Evolutionary conservation across 2,888 invertebrate species (phyloP), one percentile per base, ranked within the genome.

Genomic region (Drosophila phalerata): DNA sequence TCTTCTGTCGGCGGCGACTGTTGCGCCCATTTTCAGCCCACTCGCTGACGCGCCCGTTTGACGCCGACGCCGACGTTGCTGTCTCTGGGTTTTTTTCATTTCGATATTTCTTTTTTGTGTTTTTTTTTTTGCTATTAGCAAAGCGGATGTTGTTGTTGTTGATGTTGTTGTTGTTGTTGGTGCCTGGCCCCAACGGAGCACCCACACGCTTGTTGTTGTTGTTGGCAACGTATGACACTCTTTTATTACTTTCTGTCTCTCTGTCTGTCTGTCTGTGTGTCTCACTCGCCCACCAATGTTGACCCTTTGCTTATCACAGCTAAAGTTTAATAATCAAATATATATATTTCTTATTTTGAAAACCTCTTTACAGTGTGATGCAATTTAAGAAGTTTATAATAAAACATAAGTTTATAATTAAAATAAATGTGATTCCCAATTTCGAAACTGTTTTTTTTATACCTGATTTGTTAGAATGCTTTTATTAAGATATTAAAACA

Each of bases 1-100:
- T 42, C 65, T 71, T 62, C 60, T 70, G 56, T 43, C 65, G 32
- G 28, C 67, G 67, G 57, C 69, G 66, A 64, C 65, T 73, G 73
- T 79, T 85, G 90, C 91, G 91, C 91, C 91, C 91, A 91, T 90
- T 90, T 88, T 81, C 91, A 88, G 83, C 91, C 91, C 91, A 91
- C 91, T 91, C 91, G 74, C 67, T 73, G 71, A 72, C 74, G 75
- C 84, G 69, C 77, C 75, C 70, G 69, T 71, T 72, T 68, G 63
- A 49, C 67, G 70, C 70, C 73, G 63, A 49, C 67, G 70, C 70
- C 73, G 75, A 65, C 67, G 76, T 65, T 72, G 70, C 61, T 74
- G 66, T 57, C 64, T 72, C 64, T 63, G 64, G 51, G 60, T 53
- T 71, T 73, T 66, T 65, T 60, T 43, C n/a, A n/a, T 58, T 64